These are phyloP conservation scores for Acromyrmex charruanus DNA, from an alignment of 1,140 invertebrate species.

Conservation along the genomic window DNA sequence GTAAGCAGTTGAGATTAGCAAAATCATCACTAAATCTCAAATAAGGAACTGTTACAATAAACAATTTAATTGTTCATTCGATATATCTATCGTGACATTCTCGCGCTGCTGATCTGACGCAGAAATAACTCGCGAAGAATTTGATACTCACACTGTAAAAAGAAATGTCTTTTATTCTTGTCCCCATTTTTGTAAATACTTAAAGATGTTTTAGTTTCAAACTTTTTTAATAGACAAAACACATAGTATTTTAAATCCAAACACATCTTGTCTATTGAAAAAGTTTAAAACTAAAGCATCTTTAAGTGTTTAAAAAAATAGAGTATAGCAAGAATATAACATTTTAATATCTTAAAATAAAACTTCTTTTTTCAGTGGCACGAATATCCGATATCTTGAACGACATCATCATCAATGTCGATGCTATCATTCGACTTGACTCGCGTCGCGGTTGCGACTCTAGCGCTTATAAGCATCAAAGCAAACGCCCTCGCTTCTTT, in stretches of 20 bases:
- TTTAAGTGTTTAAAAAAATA: too few species aligned
- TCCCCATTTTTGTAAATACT: too few species aligned
- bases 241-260: too few species aligned
- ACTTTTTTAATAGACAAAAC: too few species aligned
- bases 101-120: not conserved
- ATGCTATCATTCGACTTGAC: not conserved
- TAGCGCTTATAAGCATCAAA: constrained; percentile 49
- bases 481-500: constrained; percentile 47
- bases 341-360: too few species aligned
- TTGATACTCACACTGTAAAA: not conserved
- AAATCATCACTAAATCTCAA: not conserved
- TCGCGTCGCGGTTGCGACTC: not conserved
- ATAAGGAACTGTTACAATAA: not conserved
- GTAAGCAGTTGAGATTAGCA: not conserved
- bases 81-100: not conserved
- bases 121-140: not conserved
- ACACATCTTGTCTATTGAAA: too few species aligned
- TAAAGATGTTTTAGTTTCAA: too few species aligned
- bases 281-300: too few species aligned
- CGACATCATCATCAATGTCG: constrained; percentile 10
- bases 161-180: too few species aligned
- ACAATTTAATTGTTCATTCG: not conserved
- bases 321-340: too few species aligned
- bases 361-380: too few species aligned
- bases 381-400: not conserved